Evolutionary conservation across 2,113 vertebrate species (phyloP).

Genomic region (Engraulis encrasicolus): DNA sequence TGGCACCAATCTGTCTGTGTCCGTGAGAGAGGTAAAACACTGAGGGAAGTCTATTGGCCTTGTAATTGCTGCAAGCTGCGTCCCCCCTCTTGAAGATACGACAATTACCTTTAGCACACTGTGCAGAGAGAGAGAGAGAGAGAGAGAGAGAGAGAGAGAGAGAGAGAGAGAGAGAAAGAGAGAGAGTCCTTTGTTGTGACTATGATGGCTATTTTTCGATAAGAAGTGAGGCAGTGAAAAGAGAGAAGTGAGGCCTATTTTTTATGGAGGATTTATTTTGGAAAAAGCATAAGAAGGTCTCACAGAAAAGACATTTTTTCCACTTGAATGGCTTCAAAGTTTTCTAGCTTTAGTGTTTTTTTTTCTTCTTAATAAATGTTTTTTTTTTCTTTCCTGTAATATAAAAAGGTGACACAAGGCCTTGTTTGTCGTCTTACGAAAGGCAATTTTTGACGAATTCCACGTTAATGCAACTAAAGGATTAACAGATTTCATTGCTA

Average conservation of each 20-base stretch:
- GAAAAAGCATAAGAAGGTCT: slow-evolving; percentile 75
- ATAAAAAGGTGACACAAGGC: slow-evolving; percentile 79
- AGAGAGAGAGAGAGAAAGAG: too few species aligned
- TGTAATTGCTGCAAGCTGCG: slow-evolving; percentile 75
- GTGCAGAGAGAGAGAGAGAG: too few species aligned
- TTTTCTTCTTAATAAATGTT: too few species aligned
- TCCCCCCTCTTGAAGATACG: slow-evolving; percentile 61
- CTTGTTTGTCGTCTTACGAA: slow-evolving; percentile 74
- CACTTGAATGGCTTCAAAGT: slow-evolving; percentile 72
- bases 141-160: too few species aligned
- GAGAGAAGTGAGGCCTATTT: slow-evolving; percentile 46
- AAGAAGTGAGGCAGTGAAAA: slow-evolving; percentile 7
- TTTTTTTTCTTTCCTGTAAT: slow-evolving; percentile 68
- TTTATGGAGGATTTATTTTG: slow-evolving; percentile 75
- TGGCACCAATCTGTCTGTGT: slow-evolving; percentile 59
- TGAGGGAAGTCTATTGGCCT: slow-evolving; percentile 63
- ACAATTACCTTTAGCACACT: slow-evolving; percentile 33
- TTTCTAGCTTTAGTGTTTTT: slow-evolving; percentile 58
- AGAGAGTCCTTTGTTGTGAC: too few species aligned
- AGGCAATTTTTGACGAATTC: slow-evolving; percentile 74
- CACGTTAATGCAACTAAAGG: slow-evolving; percentile 73
- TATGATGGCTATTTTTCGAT: not conserved
- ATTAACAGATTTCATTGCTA: slow-evolving; percentile 67
- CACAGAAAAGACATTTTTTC: slow-evolving; percentile 64
- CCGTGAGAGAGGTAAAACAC: slow-evolving; percentile 52